Evolutionary conservation across 1,140 invertebrate species (phyloP).

Genomic region (Acyrthosiphon pisum): DNA sequence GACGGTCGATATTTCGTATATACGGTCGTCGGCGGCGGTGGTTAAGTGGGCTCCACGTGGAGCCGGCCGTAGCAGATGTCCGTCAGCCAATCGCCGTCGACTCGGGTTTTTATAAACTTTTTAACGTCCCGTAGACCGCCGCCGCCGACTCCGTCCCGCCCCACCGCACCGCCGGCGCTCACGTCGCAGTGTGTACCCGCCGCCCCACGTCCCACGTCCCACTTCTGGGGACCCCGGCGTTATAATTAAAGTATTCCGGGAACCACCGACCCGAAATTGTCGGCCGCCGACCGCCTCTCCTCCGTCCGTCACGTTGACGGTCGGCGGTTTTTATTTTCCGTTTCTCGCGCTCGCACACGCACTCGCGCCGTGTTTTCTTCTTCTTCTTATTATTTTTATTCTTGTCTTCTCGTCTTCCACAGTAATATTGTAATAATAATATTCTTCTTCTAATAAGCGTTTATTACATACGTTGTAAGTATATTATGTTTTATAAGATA

Average conservation of each 20-base stretch:
- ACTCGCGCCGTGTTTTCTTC: background rate
- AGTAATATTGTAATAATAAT: background rate
- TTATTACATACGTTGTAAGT: background rate
- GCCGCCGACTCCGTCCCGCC: background rate
- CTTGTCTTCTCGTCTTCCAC: background rate
- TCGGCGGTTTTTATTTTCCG: constrained; percentile 14
- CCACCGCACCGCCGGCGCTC: background rate
- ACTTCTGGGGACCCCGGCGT: constrained; percentile 37
- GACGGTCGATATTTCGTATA: constrained; percentile 55
- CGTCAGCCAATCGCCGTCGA: constrained; percentile 52
- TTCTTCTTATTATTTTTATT: background rate
- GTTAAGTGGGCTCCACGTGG: constrained; percentile 58
- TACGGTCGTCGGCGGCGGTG: background rate
- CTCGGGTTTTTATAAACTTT: constrained; percentile 58
- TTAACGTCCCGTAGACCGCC: constrained; percentile 59
- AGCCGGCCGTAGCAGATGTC: constrained; percentile 50
- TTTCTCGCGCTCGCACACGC: background rate
- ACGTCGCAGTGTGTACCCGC: background rate
- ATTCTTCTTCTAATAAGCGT: constrained; percentile 30
- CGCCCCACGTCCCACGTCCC: background rate
- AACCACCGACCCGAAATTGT: constrained; percentile 55
- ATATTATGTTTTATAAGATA: background rate
- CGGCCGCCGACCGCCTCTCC: background rate
- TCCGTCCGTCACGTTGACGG: background rate
- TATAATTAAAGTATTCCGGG: constrained; percentile 57